Percentiles rank a stretch among this genome's conserved stretches.
phyloP scores from a whole-genome alignment of 2,888 invertebrate genomes.

The Agonopterix heracliana region DNA sequence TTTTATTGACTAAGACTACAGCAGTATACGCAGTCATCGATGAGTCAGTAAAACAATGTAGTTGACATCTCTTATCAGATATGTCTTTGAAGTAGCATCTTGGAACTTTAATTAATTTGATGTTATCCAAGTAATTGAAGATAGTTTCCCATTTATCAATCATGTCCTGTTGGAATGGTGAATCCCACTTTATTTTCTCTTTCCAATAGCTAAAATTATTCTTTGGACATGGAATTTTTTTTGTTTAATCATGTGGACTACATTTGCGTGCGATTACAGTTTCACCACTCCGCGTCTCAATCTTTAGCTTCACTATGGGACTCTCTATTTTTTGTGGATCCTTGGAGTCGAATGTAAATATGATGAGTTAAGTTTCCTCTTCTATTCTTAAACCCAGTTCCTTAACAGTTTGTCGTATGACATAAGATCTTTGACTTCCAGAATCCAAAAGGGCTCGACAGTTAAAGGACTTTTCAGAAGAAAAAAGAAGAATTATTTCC shows the following conservation, averaged over 20 bases:
- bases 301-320: background rate
- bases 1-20: background rate
- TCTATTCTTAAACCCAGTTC: background rate
- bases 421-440: conserved; percentile 8
- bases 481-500: no score
- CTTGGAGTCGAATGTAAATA: conserved; percentile 5
- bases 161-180: background rate
- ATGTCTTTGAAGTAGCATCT: no score
- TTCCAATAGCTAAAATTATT: background rate
- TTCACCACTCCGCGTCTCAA: background rate
- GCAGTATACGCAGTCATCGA: conserved; percentile 12
- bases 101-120: no score
- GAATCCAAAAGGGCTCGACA: no score
- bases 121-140: no score
- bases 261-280: background rate
- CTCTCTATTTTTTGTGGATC: conserved; percentile 1
- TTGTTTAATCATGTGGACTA: background rate
- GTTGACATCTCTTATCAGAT: no score
- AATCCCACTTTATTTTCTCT: conserved; percentile 9
- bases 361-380: background rate
- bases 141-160: no score
- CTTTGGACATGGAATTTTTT: background rate
- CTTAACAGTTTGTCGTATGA: background rate
- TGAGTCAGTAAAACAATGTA: no score
- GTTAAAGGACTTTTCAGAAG: no score